Conservation (phyloP, 2,888 invertebrate species). For the Lampropteryx suffumata region DNA sequence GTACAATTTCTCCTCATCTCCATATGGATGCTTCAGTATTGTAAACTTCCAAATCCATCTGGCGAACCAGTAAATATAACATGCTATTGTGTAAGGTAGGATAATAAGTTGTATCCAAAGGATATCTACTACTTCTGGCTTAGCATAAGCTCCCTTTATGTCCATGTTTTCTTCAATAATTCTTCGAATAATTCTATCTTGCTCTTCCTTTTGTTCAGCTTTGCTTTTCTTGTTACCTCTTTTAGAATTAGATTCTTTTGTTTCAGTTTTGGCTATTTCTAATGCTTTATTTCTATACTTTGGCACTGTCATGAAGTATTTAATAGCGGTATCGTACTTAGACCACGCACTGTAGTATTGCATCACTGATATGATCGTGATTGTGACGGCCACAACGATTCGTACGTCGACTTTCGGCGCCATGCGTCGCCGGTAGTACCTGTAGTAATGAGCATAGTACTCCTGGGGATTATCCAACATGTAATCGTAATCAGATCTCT, state of each 20-base stretch:
- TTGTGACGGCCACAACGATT: slow-evolving; percentile 92
- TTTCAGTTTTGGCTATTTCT: slow-evolving; percentile 85
- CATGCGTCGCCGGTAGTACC: slow-evolving; percentile 93
- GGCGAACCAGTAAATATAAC: slow-evolving; percentile 88
- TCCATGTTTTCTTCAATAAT: slow-evolving; percentile 97
- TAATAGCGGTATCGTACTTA: slow-evolving; percentile 92
- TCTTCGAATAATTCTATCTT: slow-evolving; percentile 89
- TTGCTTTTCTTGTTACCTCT: slow-evolving; percentile 81
- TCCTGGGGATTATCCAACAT: slow-evolving; percentile 98
- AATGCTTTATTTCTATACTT: slow-evolving; percentile 93
- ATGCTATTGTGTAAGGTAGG: slow-evolving; percentile 88
- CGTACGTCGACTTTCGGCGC: slow-evolving; percentile 96
- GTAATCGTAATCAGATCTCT: slow-evolving; percentile 94
- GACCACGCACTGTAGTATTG: slow-evolving; percentile 92
- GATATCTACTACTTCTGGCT: slow-evolving; percentile 89
- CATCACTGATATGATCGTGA: slow-evolving; percentile 92
- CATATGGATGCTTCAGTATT: slow-evolving; percentile 89
- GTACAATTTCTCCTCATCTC: slow-evolving; percentile 91
- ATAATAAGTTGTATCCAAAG: slow-evolving; percentile 93
- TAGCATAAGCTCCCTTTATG: slow-evolving; percentile 95
- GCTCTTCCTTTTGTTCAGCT: slow-evolving; percentile 87
- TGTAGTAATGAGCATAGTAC: slow-evolving; percentile 95
- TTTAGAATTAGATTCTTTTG: slow-evolving; percentile 81
- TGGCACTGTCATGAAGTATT: slow-evolving; percentile 92
- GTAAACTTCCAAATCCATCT: slow-evolving; percentile 92